Percentiles rank a stretch among this genome's conserved stretches.
Evolutionary conservation across 2,113 vertebrate species (phyloP).

Genomic region (Penelope pileata): DNA sequence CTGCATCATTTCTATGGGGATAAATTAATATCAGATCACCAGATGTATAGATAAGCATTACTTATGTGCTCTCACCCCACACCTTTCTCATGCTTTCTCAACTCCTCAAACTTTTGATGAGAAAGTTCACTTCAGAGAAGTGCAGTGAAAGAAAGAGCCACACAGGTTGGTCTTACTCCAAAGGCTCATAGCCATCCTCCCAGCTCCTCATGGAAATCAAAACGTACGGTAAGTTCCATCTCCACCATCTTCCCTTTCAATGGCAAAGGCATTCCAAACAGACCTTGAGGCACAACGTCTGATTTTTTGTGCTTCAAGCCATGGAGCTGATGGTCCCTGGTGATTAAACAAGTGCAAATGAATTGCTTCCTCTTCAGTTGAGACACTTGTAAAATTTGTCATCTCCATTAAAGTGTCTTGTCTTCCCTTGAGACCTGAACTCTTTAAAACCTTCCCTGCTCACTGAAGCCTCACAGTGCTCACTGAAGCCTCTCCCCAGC

Average conservation of each 20-base stretch:
- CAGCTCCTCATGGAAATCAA: background rate
- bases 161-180: background rate
- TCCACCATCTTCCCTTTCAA: rapidly evolving
- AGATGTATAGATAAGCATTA: background rate
- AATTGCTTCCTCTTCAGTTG: background rate
- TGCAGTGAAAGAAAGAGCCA: rapidly evolving
- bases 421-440: background rate
- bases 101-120: background rate
- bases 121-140: background rate
- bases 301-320: background rate
- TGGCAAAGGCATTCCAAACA: background rate
- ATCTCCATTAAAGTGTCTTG: background rate
- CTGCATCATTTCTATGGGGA: background rate
- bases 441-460: background rate
- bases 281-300: background rate
- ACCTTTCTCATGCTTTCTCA: background rate
- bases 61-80: background rate
- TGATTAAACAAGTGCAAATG: background rate
- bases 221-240: background rate
- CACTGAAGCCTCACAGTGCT: too few species aligned
- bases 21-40: background rate
- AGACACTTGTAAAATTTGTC: background rate
- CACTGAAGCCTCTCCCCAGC: background rate
- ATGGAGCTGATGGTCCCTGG: background rate
- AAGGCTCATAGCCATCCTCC: background rate